phyloP scores from a whole-genome alignment of 2,888 invertebrate species.

The Ceraclea dissimilis region DNA sequence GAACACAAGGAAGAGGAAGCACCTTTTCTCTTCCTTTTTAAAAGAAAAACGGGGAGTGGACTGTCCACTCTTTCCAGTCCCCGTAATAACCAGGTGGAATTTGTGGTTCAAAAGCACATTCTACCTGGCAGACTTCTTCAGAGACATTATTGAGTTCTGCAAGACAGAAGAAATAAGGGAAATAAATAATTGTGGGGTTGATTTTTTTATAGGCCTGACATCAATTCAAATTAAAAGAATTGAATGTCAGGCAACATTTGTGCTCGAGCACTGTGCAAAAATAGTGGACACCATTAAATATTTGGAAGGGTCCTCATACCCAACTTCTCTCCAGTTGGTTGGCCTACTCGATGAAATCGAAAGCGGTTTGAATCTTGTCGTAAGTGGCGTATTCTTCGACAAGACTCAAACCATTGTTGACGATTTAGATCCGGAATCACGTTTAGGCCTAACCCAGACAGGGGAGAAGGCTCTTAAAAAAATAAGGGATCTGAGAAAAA shows the following conservation, averaged over 20 bases:
- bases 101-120: background rate
- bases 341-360: background rate
- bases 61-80: background rate
- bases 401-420: background rate
- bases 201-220: background rate
- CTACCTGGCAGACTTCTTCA: background rate
- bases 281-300: background rate
- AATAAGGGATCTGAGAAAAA: background rate
- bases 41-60: background rate
- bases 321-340: background rate
- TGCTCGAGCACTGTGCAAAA: background rate
- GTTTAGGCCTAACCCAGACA: background rate
- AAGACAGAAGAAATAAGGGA: background rate
- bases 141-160: background rate
- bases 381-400: background rate
- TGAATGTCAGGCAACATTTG: background rate
- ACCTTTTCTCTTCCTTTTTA: background rate
- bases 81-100: background rate
- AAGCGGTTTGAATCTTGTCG: background rate
- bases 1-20: background rate
- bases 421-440: too few relatives aligned
- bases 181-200: background rate
- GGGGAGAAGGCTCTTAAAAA: background rate
- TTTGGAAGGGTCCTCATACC: background rate
- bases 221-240: background rate